These are phyloP conservation scores for Bubo scandiacus DNA, from an alignment of 2,113 vertebrate genomes.

Conservation along the genomic window DNA sequence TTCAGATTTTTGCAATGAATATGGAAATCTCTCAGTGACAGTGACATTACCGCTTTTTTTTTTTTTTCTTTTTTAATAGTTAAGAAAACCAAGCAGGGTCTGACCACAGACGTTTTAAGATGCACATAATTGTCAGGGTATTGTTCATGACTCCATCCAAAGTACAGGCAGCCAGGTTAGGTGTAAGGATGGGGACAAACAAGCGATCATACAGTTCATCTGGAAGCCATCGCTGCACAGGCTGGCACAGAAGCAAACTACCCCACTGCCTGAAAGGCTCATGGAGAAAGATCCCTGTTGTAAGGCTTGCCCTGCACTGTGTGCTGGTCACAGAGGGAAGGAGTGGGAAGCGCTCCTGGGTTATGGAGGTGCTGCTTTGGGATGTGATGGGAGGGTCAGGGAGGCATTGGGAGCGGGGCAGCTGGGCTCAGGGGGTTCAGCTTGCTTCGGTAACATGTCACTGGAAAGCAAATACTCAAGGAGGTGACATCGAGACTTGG, in stretches of 20 bases:
- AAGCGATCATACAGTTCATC: background rate
- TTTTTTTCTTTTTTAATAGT: background rate
- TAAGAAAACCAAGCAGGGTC: background rate
- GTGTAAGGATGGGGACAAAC: background rate
- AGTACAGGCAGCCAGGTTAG: background rate
- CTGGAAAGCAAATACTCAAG: background rate
- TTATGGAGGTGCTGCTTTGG: background rate
- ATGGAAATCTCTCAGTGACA: background rate
- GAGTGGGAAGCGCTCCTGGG: background rate
- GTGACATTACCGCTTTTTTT: background rate
- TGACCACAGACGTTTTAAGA: background rate
- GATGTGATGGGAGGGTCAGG: background rate
- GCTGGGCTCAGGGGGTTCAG: rapidly evolving
- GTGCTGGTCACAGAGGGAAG: rapidly evolving
- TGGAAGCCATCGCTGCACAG: background rate
- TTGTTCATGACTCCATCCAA: background rate
- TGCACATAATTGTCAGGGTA: background rate
- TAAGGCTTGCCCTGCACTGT: background rate
- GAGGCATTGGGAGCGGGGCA: background rate
- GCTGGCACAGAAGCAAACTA: background rate
- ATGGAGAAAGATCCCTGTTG: background rate
- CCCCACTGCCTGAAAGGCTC: background rate
- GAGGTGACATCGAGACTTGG: background rate
- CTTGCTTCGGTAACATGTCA: rapidly evolving
- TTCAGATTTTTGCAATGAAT: background rate